Evolutionary conservation across 1,140 invertebrate species (phyloP), one percentile per base, ranked within the genome.

Genomic region (Oreohelix idahoensis): DNA sequence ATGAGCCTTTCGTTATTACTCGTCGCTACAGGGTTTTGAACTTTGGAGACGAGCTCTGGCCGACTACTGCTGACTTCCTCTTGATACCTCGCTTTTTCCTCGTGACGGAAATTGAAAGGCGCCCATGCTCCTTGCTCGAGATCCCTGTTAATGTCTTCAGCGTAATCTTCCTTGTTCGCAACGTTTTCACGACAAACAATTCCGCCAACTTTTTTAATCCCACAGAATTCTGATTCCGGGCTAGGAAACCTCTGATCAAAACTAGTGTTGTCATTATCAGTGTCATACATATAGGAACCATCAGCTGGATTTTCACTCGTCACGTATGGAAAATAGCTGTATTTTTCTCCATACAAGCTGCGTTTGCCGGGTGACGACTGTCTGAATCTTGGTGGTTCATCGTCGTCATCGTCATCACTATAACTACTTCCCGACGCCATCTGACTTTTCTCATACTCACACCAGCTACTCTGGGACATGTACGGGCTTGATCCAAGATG

Each of bases 121-220:
- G 39, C 35, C 77, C 77, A 79, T 8, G 35, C 74, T 29, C 74
- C 74, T 10, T 39, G 63, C 5, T 79, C 77, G 0, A 79, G 39
- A 38, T 79, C 77, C 45, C 77, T 17, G 36, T 79, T 79, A 32
- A 79, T 53, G 39, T 79, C 77, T 79, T 79, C 77, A 26, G 77
- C 77, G 35, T 79, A 79, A 26, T 79, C 77, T n/a, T 79, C 77
- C 36, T 79, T 79, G 58, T 79, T 79, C 17, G 29, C 77, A 26
- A 79, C 77, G 63, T 79, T 79, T 17, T 79, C 77, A 11, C 77
- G 77, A 39, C 77, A 79, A 1, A 79, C 63, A 26, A 79, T 79
- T 0, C 53, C 77, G 36, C 77, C 77, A 13, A 79, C 77, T 38
- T 69, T 63, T 36, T 66, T 79, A 36, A 79, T 79, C 39, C 66